Percentiles rank a stretch among this genome's conserved stretches.
Evolutionary conservation across 2,888 invertebrate genomes (phyloP).

Genomic region (Salpingus planirostris): DNA sequence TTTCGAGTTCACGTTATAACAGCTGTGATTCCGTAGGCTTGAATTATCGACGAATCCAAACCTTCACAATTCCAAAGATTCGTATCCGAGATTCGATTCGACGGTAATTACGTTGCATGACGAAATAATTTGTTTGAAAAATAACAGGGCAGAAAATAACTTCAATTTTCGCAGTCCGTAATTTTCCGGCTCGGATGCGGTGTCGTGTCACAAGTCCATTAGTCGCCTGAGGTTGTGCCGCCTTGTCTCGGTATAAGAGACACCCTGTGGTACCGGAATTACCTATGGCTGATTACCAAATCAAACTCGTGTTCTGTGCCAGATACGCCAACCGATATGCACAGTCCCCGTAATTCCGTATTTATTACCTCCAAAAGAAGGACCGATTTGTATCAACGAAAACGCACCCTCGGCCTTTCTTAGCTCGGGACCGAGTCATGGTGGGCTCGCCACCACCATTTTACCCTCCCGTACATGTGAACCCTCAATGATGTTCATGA

Average conservation of each 20-base stretch:
- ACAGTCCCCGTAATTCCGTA: conserved; percentile 7
- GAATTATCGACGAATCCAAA: too few relatives aligned
- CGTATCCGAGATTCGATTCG: too few relatives aligned
- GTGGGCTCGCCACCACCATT: too few relatives aligned
- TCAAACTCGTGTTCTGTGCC: conserved; percentile 34
- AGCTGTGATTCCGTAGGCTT: too few relatives aligned
- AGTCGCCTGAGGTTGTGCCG: conserved; percentile 27
- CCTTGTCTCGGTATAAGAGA: conserved; percentile 33
- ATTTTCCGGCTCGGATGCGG: conserved; percentile 32
- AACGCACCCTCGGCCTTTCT: too few relatives aligned
- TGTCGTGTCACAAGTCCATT: conserved; percentile 35
- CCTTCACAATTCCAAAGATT: too few relatives aligned
- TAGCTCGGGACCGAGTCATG: too few relatives aligned
- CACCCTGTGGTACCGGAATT: conserved; percentile 42
- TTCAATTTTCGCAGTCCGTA: conserved; percentile 35
- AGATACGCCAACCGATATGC: conserved; percentile 27
- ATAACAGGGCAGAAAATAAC: conserved; percentile 34
- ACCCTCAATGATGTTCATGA: too few relatives aligned
- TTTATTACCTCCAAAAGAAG: background rate
- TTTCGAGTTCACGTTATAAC: too few relatives aligned
- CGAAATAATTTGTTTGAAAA: too few relatives aligned
- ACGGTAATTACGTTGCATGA: too few relatives aligned
- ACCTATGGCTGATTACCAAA: conserved; percentile 38
- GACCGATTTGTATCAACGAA: background rate
- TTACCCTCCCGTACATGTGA: too few relatives aligned